Evolutionary conservation across 2,113 vertebrate species (phyloP).

Genomic region (Pteropus alecto): DNA sequence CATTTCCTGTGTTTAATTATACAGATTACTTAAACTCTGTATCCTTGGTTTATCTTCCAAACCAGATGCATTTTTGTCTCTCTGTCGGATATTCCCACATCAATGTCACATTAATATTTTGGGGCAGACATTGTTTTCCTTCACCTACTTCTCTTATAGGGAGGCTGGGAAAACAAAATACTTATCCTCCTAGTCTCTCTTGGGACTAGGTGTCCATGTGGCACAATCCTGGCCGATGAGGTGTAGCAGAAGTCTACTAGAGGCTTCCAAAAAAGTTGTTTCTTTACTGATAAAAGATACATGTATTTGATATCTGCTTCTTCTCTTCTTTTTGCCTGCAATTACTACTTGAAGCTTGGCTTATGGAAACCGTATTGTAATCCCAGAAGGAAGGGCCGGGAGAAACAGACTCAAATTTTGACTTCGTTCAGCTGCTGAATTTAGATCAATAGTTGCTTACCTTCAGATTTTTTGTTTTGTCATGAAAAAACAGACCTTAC

Average conservation of each 20-base stretch:
- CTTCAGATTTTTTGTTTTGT: neutral
- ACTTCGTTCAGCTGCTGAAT: neutral
- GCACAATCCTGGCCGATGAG: neutral
- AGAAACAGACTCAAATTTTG: neutral
- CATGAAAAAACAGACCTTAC: neutral
- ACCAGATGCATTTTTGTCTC: neutral
- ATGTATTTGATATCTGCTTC: neutral
- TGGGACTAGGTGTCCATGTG: neutral
- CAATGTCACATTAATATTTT: neutral
- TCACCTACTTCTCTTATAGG: neutral
- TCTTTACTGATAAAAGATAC: neutral
- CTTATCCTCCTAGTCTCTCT: neutral
- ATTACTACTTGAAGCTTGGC: neutral
- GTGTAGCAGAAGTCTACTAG: neutral
- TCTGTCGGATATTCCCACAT: neutral
- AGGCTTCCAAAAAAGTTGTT: neutral
- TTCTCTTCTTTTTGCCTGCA: neutral
- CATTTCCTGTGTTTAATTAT: neutral
- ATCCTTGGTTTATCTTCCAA: neutral
- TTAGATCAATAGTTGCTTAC: neutral
- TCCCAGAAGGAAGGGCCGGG: neutral
- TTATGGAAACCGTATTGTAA: neutral
- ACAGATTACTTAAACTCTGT: neutral
- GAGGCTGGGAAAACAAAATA: neutral
- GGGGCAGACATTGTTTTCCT: neutral